phyloP scores from a whole-genome alignment of 1,140 invertebrate genomes.

The Paralvinella palmiformis region DNA sequence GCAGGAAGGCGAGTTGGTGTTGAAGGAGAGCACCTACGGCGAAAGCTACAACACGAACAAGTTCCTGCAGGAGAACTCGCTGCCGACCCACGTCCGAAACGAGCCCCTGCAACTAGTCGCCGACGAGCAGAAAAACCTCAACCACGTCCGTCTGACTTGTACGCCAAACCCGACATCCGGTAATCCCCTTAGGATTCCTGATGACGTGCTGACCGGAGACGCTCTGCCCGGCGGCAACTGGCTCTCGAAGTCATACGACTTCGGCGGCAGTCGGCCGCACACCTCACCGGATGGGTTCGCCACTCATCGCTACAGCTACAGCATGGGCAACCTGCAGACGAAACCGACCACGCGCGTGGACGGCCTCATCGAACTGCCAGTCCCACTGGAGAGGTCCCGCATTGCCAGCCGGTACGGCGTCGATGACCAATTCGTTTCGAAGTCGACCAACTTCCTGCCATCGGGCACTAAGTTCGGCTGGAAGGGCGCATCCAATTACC shows the following conservation, averaged over 20 bases:
- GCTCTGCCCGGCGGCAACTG: neutral
- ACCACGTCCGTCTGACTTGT: constrained; percentile 27
- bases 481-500: neutral
- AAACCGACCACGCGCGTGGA: neutral
- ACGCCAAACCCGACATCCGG: neutral
- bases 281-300: neutral
- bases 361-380: neutral
- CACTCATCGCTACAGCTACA: neutral
- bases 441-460: constrained; percentile 34
- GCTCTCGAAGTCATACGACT: neutral
- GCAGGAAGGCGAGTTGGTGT: constrained; percentile 37
- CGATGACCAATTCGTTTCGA: neutral
- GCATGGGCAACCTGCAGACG: too few relatives aligned
- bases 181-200: neutral
- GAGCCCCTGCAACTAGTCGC: constrained; percentile 40
- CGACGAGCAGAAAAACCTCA: constrained; percentile 36
- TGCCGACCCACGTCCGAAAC: constrained; percentile 22
- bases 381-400: neutral
- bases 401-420: neutral
- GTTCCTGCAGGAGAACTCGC: constrained; percentile 41
- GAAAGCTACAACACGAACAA: constrained; percentile 42
- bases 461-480: constrained; percentile 13
- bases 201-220: neutral
- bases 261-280: neutral
- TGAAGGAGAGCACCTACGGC: constrained; percentile 36